Percentiles rank a stretch among this genome's conserved stretches.
Evolutionary conservation across 2,888 invertebrate species (phyloP).

Genomic region (Eupithecia pulchellata): DNA sequence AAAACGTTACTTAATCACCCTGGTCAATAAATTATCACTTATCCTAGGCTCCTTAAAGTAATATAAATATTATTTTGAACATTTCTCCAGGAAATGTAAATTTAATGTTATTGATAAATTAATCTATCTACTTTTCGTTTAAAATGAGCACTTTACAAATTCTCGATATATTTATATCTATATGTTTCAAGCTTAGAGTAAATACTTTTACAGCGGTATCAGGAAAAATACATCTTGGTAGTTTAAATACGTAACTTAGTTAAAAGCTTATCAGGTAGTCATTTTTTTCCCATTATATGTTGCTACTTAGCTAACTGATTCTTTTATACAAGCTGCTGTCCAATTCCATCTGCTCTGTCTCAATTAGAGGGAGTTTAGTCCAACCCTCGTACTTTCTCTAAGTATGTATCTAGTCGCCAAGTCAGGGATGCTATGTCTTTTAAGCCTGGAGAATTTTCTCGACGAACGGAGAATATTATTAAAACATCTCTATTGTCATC

Average conservation of each 20-base stretch:
- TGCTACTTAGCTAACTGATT: too few species aligned
- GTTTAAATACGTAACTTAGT: not conserved
- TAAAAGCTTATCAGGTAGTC: too few species aligned
- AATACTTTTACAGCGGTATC: not conserved
- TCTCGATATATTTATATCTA: not conserved
- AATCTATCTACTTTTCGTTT: not conserved
- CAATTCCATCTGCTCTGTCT: too few species aligned
- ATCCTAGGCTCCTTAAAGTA: constrained; percentile 54
- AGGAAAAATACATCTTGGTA: not conserved
- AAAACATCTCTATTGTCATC: too few species aligned
- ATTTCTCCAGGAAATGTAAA: constrained; percentile 52
- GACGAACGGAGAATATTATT: too few species aligned
- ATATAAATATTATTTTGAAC: constrained; percentile 52
- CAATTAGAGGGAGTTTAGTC: too few species aligned
- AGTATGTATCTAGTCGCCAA: too few species aligned
- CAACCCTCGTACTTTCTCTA: too few species aligned
- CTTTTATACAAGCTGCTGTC: too few species aligned
- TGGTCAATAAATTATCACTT: constrained; percentile 48
- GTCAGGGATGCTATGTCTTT: too few species aligned
- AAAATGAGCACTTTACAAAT: not conserved
- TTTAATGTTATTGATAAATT: not conserved
- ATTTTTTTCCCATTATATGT: too few species aligned
- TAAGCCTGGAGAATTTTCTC: too few species aligned
- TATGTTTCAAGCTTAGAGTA: not conserved
- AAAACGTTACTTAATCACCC: constrained; percentile 54